Percentiles rank a stretch among this genome's conserved stretches.
Conservation (phyloP, 1,140 invertebrate genomes). For the Mya arenaria region DNA sequence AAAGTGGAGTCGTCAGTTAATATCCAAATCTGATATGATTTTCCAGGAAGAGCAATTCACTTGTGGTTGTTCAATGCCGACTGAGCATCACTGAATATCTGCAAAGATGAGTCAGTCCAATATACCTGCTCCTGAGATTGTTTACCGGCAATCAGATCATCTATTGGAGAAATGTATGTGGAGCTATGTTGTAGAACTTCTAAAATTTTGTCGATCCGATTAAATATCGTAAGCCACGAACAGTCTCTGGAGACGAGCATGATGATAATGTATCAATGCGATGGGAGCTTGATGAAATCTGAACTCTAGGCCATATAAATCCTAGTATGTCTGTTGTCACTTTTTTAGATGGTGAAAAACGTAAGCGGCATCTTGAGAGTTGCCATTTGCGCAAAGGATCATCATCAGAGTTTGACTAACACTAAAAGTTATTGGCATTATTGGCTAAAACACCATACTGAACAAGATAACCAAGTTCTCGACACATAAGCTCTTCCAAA, state of each 20-base stretch:
- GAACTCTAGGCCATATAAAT: slow-evolving; percentile 48
- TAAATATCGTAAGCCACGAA: slow-evolving; percentile 51
- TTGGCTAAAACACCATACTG: slow-evolving; percentile 59
- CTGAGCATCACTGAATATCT: neutral
- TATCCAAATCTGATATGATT: slow-evolving; percentile 7
- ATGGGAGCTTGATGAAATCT: slow-evolving; percentile 46
- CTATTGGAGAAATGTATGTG: neutral
- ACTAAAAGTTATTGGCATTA: slow-evolving; percentile 48
- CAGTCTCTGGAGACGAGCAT: slow-evolving; percentile 42
- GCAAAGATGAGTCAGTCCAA: neutral
- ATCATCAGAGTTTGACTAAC: slow-evolving; percentile 30
- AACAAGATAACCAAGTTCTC: slow-evolving; percentile 59
- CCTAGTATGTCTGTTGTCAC: slow-evolving; percentile 50
- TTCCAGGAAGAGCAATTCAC: neutral
- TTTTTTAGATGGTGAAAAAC: slow-evolving; percentile 32
- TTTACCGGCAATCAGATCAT: neutral
- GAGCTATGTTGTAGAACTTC: neutral
- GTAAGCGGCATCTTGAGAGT: too few species aligned
- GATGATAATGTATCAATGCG: slow-evolving; percentile 28
- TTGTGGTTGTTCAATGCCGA: neutral
- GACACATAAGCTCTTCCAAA: slow-evolving; percentile 64
- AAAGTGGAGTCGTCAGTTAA: slow-evolving; percentile 28
- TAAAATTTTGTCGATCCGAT: slow-evolving; percentile 3
- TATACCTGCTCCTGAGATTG: neutral
- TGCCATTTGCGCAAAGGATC: slow-evolving; percentile 27